Evolutionary conservation across 2,888 invertebrate genomes (phyloP).

Genomic region (Podotricha telesiphe): DNA sequence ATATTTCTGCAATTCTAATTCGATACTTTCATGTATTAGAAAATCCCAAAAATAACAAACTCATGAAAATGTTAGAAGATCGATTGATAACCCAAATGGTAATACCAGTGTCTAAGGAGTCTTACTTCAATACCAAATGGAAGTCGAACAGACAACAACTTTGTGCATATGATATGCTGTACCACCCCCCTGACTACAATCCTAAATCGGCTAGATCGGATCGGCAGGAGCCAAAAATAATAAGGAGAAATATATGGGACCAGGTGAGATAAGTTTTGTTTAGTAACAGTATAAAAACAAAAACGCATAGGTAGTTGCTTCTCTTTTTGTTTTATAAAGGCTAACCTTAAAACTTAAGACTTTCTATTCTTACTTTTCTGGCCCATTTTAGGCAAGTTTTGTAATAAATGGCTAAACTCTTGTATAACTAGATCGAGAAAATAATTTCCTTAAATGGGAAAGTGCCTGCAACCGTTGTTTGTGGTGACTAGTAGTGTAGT

Average conservation of each 20-base stretch:
- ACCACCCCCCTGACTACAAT: slow-evolving; percentile 76
- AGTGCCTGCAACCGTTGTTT: no score
- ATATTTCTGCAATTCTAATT: no score
- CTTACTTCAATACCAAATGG: slow-evolving; percentile 73
- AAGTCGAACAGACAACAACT: slow-evolving; percentile 54
- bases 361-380: no score
- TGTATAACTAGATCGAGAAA: no score
- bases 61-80: slow-evolving; percentile 50
- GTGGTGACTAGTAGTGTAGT: no score
- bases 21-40: no score
- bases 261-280: slow-evolving; percentile 57
- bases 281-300: not conserved
- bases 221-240: slow-evolving; percentile 71
- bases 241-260: slow-evolving; percentile 71
- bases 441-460: no score
- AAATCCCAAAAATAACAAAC: no score
- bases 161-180: slow-evolving; percentile 76
- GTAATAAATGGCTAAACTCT: no score
- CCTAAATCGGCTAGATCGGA: slow-evolving; percentile 73
- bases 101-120: slow-evolving; percentile 67
- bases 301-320: not conserved
- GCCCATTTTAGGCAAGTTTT: no score
- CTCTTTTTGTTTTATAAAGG: no score
- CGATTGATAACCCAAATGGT: slow-evolving; percentile 62
- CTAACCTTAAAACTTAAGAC: no score